A percentile compares a stretch with the other conserved stretches of the same genome.
phyloP scores from a whole-genome alignment of 2,113 vertebrate species.

The Labrus mixtus region DNA sequence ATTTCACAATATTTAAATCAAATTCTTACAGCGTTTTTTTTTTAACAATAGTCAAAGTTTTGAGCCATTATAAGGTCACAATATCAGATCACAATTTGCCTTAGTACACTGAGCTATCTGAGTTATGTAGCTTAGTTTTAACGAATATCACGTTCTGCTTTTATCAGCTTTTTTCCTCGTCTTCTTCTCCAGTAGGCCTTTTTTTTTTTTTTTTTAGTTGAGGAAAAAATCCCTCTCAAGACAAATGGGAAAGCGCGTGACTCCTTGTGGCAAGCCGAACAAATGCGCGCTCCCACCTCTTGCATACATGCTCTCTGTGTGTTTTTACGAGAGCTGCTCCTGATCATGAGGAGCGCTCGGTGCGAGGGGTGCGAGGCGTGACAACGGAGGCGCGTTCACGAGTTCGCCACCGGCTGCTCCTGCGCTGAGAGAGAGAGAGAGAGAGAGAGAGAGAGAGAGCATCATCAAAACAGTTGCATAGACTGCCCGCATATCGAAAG shows the following conservation, averaged over 20 bases:
- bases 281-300: constrained; percentile 17
- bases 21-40: background rate
- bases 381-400: constrained; percentile 65
- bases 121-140: background rate
- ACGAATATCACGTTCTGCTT: background rate
- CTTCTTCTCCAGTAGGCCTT: background rate
- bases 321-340: background rate
- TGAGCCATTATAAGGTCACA: background rate
- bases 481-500: background rate
- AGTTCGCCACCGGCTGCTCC: constrained; percentile 46
- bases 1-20: background rate
- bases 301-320: constrained; percentile 2
- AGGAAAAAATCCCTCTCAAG: background rate
- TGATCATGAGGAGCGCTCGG: constrained; percentile 4
- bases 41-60: background rate
- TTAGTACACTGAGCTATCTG: background rate
- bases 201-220: no score
- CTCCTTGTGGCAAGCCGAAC: constrained; percentile 33
- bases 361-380: constrained; percentile 57
- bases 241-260: constrained; percentile 62
- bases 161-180: background rate
- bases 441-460: constrained; percentile 23
- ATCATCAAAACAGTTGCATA: constrained; percentile 47
- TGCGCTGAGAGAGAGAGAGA: constrained; percentile 16
- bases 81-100: no score